These are phyloP conservation scores for Lagocephalus sceleratus DNA, from an alignment of 2,797 vertebrate species.

Conservation along the genomic window DNA sequence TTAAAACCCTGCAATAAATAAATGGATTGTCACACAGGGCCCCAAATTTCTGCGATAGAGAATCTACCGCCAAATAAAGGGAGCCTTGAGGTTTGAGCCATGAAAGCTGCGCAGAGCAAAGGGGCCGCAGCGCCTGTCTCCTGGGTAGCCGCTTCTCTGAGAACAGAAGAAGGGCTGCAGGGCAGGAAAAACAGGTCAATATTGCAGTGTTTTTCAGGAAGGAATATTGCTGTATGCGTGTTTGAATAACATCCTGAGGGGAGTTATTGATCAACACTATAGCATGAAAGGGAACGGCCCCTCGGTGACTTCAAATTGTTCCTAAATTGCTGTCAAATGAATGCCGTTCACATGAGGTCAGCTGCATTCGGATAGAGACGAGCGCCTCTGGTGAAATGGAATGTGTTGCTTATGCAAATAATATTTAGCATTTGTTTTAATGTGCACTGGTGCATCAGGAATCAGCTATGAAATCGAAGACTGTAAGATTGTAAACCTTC, in stretches of 20 bases:
- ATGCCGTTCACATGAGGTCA: conserved; percentile 55
- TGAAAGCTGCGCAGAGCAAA: conserved; percentile 45
- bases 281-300: conserved; percentile 57
- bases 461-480: conserved; percentile 4
- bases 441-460: not conserved
- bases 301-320: conserved; percentile 67
- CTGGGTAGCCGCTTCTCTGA: conserved; percentile 55
- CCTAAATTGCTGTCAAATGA: conserved; percentile 71
- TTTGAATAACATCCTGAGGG: conserved; percentile 68
- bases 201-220: conserved; percentile 66
- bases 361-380: conserved; percentile 21
- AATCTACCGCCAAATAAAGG: conserved; percentile 16
- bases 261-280: conserved; percentile 72
- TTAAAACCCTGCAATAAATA: conserved; percentile 8
- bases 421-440: conserved; percentile 12
- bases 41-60: conserved; percentile 28
- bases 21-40: not conserved
- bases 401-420: conserved; percentile 19
- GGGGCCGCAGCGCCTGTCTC: conserved; percentile 51
- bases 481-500: conserved; percentile 1
- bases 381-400: conserved; percentile 9
- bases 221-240: conserved; percentile 71
- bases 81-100: conserved; percentile 29
- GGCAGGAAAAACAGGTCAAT: conserved; percentile 74
- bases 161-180: conserved; percentile 65